These are phyloP conservation scores for Tetragonisca angustula DNA, from an alignment of 2,888 invertebrate genomes.

Conservation along the genomic window DNA sequence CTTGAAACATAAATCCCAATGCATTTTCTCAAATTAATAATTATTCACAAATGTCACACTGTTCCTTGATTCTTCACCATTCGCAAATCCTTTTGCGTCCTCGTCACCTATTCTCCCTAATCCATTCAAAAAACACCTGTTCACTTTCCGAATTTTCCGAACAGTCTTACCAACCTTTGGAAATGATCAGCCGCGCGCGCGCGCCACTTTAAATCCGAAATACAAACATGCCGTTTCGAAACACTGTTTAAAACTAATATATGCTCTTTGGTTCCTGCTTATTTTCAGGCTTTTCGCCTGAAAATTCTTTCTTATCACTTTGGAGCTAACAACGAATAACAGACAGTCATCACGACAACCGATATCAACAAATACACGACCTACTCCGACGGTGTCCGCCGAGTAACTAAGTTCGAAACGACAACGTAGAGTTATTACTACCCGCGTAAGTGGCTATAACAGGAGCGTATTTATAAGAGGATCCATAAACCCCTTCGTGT, in stretches of 20 bases:
- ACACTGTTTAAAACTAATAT: background rate
- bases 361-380: slow-evolving; percentile 33
- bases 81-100: slow-evolving; percentile 68
- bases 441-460: slow-evolving; percentile 75
- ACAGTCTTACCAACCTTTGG: slow-evolving; percentile 85
- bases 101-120: slow-evolving; percentile 85
- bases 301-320: background rate
- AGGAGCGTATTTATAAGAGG: slow-evolving; percentile 46
- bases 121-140: slow-evolving; percentile 92
- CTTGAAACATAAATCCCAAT: slow-evolving; percentile 53
- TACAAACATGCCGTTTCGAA: background rate
- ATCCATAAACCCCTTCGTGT: background rate
- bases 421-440: slow-evolving; percentile 78
- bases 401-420: slow-evolving; percentile 72
- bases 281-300: background rate
- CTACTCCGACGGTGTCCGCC: slow-evolving; percentile 61
- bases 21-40: slow-evolving; percentile 56
- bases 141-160: slow-evolving; percentile 89
- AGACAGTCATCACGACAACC: background rate
- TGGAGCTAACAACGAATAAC: background rate
- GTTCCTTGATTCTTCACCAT: slow-evolving; percentile 61
- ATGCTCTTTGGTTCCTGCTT: background rate
- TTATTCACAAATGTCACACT: slow-evolving; percentile 53
- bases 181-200: slow-evolving; percentile 60
- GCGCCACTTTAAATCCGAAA: slow-evolving; percentile 65